Evolutionary conservation across 2,797 vertebrate species (phyloP), one percentile per base, ranked within the genome.

Genomic region (Amblyraja radiata): DNA sequence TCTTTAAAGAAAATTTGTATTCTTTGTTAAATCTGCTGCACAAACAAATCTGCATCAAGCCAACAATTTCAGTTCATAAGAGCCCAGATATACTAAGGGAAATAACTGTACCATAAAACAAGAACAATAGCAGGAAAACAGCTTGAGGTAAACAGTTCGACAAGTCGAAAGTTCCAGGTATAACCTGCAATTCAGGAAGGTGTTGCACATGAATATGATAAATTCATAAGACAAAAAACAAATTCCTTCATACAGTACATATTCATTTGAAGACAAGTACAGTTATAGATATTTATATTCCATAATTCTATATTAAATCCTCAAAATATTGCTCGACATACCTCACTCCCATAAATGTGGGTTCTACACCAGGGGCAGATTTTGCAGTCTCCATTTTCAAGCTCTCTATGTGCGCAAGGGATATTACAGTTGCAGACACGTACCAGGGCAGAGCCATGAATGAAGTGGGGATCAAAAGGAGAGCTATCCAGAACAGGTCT

Each of bases 321-420:
- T 80, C 39, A 88, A 36, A 77, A 80, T 65, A 80, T 65, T 77
- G 61, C 28, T 93, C 10, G n/a, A 79, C 39, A 65, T 94, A 96
- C 97, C 97, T 97, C 95, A 97, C 97, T 93, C 97, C 97, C 93
- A 97, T 94, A 94, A 97, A 97, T 58, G 94, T 84, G 0, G 96
- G 95, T 14, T 94, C 94, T 94, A 97, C 96, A 0, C 97, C 97
- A 0, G 96, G 97, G 11, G 94, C 95, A 0, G 95, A 96, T 58
- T 94, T 94, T 78, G 93, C 77, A 0, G 95, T 96, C 93, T 97
- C 97, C 95, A 95, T 96, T 94, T 95, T 96, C 93, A 97, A 95
- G 93, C 97, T 97, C 80, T 97, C 96, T 96, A 97, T 96, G 92
- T 97, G 97, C 0, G 97, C 97, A 94, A 97, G 94, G 93, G 96